These are phyloP conservation scores for Polypterus senegalus DNA, from an alignment of 2,113 vertebrate genomes.

Conservation along the genomic window DNA sequence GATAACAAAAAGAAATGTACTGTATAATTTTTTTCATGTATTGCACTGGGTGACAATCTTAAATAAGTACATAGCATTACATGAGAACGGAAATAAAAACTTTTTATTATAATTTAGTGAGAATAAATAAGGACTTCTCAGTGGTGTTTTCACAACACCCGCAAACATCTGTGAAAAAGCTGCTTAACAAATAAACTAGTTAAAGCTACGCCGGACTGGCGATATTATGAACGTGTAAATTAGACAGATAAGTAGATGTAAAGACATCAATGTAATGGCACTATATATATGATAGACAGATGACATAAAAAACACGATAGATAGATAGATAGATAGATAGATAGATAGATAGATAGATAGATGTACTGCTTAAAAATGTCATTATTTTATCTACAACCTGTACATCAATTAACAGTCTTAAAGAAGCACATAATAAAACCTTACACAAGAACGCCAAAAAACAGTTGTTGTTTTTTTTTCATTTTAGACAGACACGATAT, in stretches of 20 bases:
- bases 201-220: constrained; percentile 63
- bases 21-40: no score
- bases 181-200: constrained; percentile 63
- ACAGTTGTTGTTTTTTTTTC: no score
- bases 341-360: constrained; percentile 38
- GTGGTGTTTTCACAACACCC: constrained; percentile 60
- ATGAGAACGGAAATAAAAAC: constrained; percentile 61
- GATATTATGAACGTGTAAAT: constrained; percentile 56
- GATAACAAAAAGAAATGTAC: no score
- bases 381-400: constrained; percentile 42
- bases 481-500: no score
- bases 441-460: no score
- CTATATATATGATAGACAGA: constrained; percentile 22
- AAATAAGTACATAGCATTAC: constrained; percentile 12
- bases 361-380: constrained; percentile 49
- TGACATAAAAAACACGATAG: no score
- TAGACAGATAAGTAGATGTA: constrained; percentile 43
- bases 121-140: constrained; percentile 53
- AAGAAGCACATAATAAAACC: constrained; percentile 68
- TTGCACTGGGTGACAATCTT: no score
- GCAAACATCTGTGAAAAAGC: constrained; percentile 54
- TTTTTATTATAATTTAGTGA: constrained; percentile 52
- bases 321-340: constrained; percentile 22
- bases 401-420: constrained; percentile 76
- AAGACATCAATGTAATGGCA: constrained; percentile 44